Evolutionary conservation across 2,113 vertebrate species (phyloP).

Genomic region (Delphinus delphis): DNA sequence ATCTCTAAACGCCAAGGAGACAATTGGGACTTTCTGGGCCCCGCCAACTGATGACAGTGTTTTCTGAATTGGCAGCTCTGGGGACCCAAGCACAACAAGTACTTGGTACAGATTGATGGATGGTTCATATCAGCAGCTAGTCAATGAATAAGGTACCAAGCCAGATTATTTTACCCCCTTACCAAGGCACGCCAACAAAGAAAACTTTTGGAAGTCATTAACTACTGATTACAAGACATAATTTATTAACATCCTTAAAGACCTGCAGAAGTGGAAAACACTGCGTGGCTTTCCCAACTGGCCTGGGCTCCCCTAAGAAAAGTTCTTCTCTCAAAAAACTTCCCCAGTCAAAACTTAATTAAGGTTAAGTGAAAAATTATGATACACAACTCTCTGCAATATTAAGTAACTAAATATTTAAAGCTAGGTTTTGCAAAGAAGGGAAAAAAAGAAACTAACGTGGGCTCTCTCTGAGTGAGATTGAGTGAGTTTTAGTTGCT

Average conservation of each 20-base stretch:
- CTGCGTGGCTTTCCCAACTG: background rate
- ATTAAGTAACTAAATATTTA: slow-evolving; percentile 10
- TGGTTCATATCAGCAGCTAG: background rate
- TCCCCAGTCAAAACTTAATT: background rate
- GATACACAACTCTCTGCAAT: background rate
- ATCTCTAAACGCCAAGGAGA: background rate
- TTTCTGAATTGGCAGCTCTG: background rate
- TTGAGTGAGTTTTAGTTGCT: background rate
- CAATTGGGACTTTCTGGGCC: background rate
- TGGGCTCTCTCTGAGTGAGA: background rate
- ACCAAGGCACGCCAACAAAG: background rate
- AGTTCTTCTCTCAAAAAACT: background rate
- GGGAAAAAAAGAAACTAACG: background rate
- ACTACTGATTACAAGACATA: background rate
- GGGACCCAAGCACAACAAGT: background rate
- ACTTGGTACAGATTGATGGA: background rate
- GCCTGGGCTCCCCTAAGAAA: background rate
- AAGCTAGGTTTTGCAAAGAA: background rate
- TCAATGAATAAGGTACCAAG: background rate
- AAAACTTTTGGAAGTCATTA: slow-evolving; percentile 21
- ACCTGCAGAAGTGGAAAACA: background rate
- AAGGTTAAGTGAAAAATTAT: background rate
- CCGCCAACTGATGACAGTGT: background rate
- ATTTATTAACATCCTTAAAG: background rate
- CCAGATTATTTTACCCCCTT: background rate